Base-by-base conservation (phyloP, 2,888 invertebrate species). In the Crossocerus cetratus region DNA sequence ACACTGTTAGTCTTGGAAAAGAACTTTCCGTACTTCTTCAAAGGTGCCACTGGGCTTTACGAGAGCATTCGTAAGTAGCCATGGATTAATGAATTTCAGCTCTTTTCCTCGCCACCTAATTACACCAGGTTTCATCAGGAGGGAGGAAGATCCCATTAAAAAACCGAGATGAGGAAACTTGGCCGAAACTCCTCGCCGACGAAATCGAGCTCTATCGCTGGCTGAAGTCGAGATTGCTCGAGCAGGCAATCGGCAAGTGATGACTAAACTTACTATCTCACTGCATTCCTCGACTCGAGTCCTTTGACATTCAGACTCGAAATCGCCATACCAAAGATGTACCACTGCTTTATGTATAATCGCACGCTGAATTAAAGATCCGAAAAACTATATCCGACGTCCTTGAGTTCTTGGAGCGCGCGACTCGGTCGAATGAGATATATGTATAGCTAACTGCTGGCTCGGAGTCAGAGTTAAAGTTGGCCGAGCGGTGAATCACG, bases 141-240 rank as follows among this genome's bases (percentile, higher is more conserved):
- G 88, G 90, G 0, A 90, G 89, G 73, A 86, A 87, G 59, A 16
- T 63, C 18, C 11, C 56, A 32, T 56, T 85, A 44, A 82, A 82
- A 14, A 69, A 80, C 44, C 65, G 58, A 54, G 60, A 76, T 16
- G 83, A 79, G 59, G 83, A 84, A 56, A 73, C 79, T 16, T 73
- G 87, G 49, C 87, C 86, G 65, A 86, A 89, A 69, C 86, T 89
- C 53, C 86, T 93, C n/a, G 86, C 85, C 55, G 87, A 89, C 18
- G 93, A 93, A 86, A 91, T 93, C 72, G 92, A 93, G 78, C 93
- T 93, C 86, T 93, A 93, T 83, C 86, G 92, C 59, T 93, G 93
- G 92, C 86, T 92, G 3, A 91, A 91, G 83, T 88, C 88, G 20
- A 90, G 93, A 74, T 88, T 93, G 42, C 74, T 90, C 16, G 86